phyloP scores from a whole-genome alignment of 2,888 invertebrate genomes.

The Eristalis arbustorum region DNA sequence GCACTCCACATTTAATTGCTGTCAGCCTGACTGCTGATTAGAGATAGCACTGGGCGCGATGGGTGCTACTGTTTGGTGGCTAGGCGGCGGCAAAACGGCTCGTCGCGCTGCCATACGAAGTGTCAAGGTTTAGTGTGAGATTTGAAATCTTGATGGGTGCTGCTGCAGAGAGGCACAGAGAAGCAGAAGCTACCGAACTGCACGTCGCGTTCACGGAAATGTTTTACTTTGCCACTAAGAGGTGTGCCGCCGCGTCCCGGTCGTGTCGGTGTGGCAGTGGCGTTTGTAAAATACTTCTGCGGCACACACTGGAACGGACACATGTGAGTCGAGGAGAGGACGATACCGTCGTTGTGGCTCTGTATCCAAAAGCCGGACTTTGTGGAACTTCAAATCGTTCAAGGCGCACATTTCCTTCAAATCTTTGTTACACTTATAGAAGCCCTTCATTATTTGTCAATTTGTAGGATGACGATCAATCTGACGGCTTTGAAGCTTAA shows the following conservation, averaged over 20 bases:
- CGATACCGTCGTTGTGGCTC: neutral
- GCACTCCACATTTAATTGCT: constrained; percentile 69
- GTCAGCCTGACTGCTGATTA: constrained; percentile 69
- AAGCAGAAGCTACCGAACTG: constrained; percentile 47
- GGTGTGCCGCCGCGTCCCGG: constrained; percentile 54
- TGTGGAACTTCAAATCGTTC: neutral
- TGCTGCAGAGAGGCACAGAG: constrained; percentile 27
- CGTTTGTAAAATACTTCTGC: constrained; percentile 18
- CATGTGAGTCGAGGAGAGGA: neutral
- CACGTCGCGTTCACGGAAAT: constrained; percentile 56
- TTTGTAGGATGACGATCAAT: no score
- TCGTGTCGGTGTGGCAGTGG: constrained; percentile 15
- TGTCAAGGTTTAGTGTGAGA: constrained; percentile 68
- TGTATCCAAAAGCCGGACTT: neutral
- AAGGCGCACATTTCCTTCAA: no score
- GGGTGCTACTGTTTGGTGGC: constrained; percentile 36
- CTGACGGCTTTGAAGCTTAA: no score
- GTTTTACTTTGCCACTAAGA: constrained; percentile 59
- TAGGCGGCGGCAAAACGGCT: neutral
- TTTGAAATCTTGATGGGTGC: constrained; percentile 65
- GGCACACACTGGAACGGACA: neutral
- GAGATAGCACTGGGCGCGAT: constrained; percentile 58
- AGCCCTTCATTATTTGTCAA: no score
- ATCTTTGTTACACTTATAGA: no score
- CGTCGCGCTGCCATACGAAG: constrained; percentile 37